Evolutionary conservation across 2,888 invertebrate genomes (phyloP).

Genomic region (Cremastinae sp.): DNA sequence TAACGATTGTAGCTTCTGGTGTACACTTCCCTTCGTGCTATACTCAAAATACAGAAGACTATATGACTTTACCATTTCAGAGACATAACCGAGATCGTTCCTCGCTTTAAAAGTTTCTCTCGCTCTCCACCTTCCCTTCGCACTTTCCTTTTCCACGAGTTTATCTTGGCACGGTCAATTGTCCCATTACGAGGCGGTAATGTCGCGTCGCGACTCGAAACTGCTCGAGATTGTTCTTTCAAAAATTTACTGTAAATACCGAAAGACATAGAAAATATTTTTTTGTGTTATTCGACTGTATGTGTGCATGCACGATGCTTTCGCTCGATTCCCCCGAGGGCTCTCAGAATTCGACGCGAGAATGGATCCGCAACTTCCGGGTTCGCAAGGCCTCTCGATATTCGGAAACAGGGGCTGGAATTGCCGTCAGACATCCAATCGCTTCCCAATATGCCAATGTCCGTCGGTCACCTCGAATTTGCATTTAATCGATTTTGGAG

Average conservation of each 20-base stretch:
- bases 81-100: slow-evolving; percentile 3
- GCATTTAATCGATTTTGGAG: slow-evolving; percentile 63
- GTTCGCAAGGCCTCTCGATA: neutral
- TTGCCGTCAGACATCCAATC: neutral
- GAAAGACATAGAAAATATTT: neutral
- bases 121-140: slow-evolving; percentile 12
- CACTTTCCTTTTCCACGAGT: slow-evolving; percentile 33
- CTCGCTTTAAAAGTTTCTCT: slow-evolving; percentile 1
- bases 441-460: slow-evolving; percentile 16
- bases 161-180: slow-evolving; percentile 57
- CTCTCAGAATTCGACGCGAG: no score
- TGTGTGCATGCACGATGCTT: no score
- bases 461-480: slow-evolving; percentile 54
- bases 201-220: slow-evolving; percentile 20
- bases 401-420: neutral
- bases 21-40: neutral
- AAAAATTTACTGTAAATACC: slow-evolving; percentile 2
- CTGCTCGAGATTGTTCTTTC: neutral
- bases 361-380: neutral
- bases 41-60: slow-evolving; percentile 42
- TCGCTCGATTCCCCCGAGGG: neutral
- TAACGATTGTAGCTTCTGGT: slow-evolving; percentile 34
- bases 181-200: slow-evolving; percentile 50
- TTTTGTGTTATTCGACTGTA: neutral
- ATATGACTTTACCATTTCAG: slow-evolving; percentile 24